Percentiles rank a stretch among this genome's conserved stretches.
Conservation (phyloP, 2,888 invertebrate species). For the Eilema depressum region DNA sequence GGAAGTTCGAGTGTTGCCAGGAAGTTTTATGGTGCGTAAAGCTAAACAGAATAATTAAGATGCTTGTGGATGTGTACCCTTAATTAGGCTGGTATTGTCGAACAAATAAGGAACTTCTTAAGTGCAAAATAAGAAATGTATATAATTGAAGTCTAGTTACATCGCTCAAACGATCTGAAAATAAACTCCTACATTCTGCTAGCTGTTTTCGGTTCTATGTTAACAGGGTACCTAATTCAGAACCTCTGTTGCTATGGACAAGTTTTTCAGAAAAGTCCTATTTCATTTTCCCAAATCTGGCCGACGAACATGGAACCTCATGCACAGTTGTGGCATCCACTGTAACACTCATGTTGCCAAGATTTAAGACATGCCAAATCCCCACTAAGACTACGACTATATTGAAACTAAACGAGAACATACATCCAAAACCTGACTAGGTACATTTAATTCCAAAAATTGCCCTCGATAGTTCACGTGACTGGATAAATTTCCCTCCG, state of each 20-base stretch:
- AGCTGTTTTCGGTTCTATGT: too few species aligned
- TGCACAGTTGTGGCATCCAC: too few species aligned
- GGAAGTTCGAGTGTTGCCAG: constrained; percentile 5
- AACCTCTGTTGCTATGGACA: too few species aligned
- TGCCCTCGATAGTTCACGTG: background rate
- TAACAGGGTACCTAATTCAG: too few species aligned
- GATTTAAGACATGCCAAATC: too few species aligned
- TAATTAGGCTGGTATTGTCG: background rate
- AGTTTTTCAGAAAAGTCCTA: background rate
- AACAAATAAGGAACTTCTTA: constrained; percentile 2
- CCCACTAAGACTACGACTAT: too few species aligned
- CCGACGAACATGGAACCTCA: background rate
- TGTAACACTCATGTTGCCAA: too few species aligned
- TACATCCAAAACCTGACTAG: background rate
- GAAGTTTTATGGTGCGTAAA: constrained; percentile 27
- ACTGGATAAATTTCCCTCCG: background rate
- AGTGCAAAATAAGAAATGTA: background rate
- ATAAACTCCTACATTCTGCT: too few species aligned
- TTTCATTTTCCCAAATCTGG: background rate
- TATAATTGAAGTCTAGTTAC: too few species aligned
- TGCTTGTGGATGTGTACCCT: background rate
- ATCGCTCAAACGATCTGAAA: background rate
- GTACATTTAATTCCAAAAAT: background rate
- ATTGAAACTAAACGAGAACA: background rate
- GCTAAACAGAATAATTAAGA: constrained; percentile 28